phyloP scores from a whole-genome alignment of 2,888 invertebrate genomes.

The Urechis unicinctus region DNA sequence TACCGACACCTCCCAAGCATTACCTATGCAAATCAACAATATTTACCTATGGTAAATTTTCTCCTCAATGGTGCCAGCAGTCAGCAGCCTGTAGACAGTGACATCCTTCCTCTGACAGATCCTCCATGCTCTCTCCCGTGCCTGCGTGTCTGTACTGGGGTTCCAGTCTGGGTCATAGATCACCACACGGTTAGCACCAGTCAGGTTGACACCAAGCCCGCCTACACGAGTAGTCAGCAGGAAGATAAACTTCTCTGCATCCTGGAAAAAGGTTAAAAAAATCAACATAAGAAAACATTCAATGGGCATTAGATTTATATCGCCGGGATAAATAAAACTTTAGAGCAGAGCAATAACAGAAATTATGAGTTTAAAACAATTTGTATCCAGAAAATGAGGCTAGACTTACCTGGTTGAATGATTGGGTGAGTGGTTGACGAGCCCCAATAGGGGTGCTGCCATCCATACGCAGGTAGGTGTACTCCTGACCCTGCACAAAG shows the following conservation, averaged over 20 bases:
- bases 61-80: constrained; percentile 90
- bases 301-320: background rate
- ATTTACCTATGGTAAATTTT: constrained; percentile 81
- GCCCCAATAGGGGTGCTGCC: constrained; percentile 74
- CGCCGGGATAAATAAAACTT: background rate
- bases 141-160: constrained; percentile 77
- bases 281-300: background rate
- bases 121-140: constrained; percentile 68
- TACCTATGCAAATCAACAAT: too few relatives aligned
- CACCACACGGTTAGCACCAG: constrained; percentile 82
- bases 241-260: constrained; percentile 72
- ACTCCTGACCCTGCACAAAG: constrained; percentile 62
- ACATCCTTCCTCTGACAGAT: constrained; percentile 77
- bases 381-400: too few relatives aligned
- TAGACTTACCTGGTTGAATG: constrained; percentile 66
- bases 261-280: constrained; percentile 9
- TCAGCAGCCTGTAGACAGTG: constrained; percentile 77
- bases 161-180: constrained; percentile 98
- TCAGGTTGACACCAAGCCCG: constrained; percentile 85
- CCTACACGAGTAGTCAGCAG: constrained; percentile 88
- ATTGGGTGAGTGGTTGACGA: constrained; percentile 72
- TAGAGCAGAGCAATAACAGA: background rate
- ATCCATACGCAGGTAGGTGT: constrained; percentile 83
- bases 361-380: too few relatives aligned
- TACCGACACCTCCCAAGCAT: too few relatives aligned